Conservation (phyloP, 2,888 invertebrate genomes). For the Microctonus aethiopoides region DNA sequence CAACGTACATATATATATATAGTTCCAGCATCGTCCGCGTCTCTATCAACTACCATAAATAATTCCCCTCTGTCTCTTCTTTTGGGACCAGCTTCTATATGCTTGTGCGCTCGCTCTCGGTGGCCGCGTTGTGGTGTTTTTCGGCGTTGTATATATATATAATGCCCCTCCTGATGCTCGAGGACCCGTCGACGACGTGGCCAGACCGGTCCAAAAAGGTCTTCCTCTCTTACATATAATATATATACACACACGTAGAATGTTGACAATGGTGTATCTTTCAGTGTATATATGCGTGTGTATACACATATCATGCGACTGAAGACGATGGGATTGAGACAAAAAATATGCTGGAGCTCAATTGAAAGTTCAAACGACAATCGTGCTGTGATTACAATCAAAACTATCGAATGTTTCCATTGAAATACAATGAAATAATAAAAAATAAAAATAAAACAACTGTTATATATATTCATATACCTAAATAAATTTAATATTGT, state of each 20-base stretch:
- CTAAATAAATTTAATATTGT: not conserved
- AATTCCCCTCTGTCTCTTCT: slow-evolving; percentile 51
- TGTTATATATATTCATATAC: too few species aligned
- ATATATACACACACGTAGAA: not conserved
- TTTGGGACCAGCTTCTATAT: slow-evolving; percentile 39
- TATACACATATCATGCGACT: not conserved
- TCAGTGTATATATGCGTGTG: not conserved
- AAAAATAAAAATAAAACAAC: not conserved
- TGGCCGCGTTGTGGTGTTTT: slow-evolving; percentile 38
- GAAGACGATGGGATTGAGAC: slow-evolving; percentile 9
- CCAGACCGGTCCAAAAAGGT: slow-evolving; percentile 31
- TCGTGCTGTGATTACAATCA: slow-evolving; percentile 7
- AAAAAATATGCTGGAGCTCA: slow-evolving; percentile 25
- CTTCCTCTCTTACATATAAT: slow-evolving; percentile 1
- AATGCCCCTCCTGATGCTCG: slow-evolving; percentile 22
- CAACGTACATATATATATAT: too few species aligned
- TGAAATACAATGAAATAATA: not conserved
- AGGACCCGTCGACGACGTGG: slow-evolving; percentile 19
- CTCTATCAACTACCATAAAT: slow-evolving; percentile 67
- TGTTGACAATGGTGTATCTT: not conserved
- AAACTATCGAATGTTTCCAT: not conserved
- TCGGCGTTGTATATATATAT: slow-evolving; percentile 33
- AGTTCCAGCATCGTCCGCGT: slow-evolving; percentile 57
- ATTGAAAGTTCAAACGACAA: slow-evolving; percentile 23
- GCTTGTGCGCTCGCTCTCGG: slow-evolving; percentile 42